A percentile compares a stretch with the other conserved stretches of the same genome.
Conservation (phyloP, 2,113 vertebrate genomes). For the Sterna hirundo region DNA sequence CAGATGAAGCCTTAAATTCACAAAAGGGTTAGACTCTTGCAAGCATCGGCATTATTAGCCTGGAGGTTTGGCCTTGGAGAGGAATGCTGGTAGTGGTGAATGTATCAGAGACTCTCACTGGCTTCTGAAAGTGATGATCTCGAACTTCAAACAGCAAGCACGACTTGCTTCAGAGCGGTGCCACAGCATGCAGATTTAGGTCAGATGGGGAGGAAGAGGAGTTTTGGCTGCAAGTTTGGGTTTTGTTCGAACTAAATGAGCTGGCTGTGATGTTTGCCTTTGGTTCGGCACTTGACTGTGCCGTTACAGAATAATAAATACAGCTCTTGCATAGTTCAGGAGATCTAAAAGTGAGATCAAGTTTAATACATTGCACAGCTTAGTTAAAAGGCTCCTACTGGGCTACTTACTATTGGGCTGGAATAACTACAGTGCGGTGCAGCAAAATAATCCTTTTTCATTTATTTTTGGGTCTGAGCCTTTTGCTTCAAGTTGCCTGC, state of each 20-base stretch:
- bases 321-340: neutral
- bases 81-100: neutral
- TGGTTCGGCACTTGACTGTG: neutral
- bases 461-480: neutral
- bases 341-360: constrained; percentile 33
- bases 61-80: neutral
- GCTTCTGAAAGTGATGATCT: neutral
- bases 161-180: neutral
- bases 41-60: neutral
- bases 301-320: neutral
- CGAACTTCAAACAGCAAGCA: neutral
- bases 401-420: neutral
- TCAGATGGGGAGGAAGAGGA: constrained; percentile 9
- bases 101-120: neutral
- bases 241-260: neutral
- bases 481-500: neutral
- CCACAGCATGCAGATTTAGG: neutral
- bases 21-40: neutral
- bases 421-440: neutral
- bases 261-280: neutral
- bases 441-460: neutral
- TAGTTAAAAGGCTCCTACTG: constrained; percentile 9
- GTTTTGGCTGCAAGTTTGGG: neutral
- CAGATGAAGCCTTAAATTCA: neutral
- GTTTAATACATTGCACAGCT: neutral